These are phyloP conservation scores for Caerostris darwini DNA, from an alignment of 1,140 invertebrate genomes.

Conservation along the genomic window DNA sequence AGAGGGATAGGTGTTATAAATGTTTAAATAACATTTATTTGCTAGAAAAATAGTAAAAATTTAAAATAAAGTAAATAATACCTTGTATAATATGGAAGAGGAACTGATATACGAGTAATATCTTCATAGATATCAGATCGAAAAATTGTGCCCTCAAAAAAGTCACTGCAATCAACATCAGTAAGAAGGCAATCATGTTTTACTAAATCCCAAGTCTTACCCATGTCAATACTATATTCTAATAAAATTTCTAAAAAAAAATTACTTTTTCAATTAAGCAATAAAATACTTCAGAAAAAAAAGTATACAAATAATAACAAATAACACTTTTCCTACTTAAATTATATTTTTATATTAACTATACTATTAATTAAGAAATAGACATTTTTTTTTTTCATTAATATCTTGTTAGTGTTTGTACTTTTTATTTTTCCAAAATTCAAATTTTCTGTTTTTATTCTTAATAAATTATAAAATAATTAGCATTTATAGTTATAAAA, in stretches of 20 bases:
- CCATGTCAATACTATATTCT: conserved; percentile 83
- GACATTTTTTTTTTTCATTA: too few relatives aligned
- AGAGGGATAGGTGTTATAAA: neutral
- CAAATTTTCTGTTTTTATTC: neutral
- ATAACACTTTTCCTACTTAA: too few relatives aligned
- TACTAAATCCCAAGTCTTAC: conserved; percentile 82
- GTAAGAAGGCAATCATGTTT: conserved; percentile 82
- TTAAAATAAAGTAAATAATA: conserved; percentile 78
- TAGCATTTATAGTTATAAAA: too few relatives aligned
- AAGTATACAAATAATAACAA: too few relatives aligned
- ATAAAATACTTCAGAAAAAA: too few relatives aligned
- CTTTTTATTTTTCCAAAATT: neutral
- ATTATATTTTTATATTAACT: conserved; percentile 28
- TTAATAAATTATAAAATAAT: too few relatives aligned
- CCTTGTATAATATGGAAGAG: conserved; percentile 82
- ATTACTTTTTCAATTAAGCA: neutral
- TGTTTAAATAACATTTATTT: neutral
- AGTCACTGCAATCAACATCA: conserved; percentile 82
- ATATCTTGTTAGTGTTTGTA: too few relatives aligned
- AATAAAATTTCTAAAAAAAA: conserved; percentile 79
- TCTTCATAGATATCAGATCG: conserved; percentile 81
- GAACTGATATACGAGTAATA: conserved; percentile 82
- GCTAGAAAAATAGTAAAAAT: neutral
- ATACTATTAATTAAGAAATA: too few relatives aligned
- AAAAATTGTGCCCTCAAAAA: conserved; percentile 82